Percentiles rank a stretch among this genome's conserved stretches.
phyloP scores from a whole-genome alignment of 2,888 invertebrate genomes.

The Galeruca laticollis region DNA sequence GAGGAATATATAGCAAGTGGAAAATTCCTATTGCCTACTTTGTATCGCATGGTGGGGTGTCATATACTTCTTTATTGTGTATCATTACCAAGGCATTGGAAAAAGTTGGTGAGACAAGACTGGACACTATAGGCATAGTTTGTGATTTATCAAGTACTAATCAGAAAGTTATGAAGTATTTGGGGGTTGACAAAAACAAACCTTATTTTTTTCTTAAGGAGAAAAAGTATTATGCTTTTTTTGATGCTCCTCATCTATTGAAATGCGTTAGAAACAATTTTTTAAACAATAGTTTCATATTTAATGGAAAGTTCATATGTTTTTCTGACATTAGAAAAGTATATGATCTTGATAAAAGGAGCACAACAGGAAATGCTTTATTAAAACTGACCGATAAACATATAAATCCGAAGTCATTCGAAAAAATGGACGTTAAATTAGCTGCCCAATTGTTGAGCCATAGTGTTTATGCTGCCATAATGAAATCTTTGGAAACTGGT shows the following conservation, averaged over 20 bases:
- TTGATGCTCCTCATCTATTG: neutral
- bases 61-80: neutral
- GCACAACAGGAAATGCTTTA: conserved; percentile 1
- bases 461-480: no score
- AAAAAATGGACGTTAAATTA: no score
- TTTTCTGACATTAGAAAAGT: conserved; percentile 9
- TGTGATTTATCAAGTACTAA: neutral
- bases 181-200: neutral
- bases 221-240: no score
- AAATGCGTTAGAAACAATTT: conserved; percentile 15
- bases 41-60: neutral
- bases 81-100: no score
- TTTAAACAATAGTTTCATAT: neutral
- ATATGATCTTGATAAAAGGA: conserved; percentile 12
- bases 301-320: neutral
- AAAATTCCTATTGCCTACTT: conserved; percentile 5
- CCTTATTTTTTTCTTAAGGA: neutral
- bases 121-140: no score
- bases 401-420: conserved; percentile 7
- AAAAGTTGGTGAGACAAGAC: no score
- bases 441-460: no score
- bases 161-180: neutral
- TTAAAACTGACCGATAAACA: conserved; percentile 8
- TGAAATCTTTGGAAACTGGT: no score
- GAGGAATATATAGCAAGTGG: neutral